phyloP scores from a whole-genome alignment of 1,140 invertebrate species.

The Drosophila bipectinata region DNA sequence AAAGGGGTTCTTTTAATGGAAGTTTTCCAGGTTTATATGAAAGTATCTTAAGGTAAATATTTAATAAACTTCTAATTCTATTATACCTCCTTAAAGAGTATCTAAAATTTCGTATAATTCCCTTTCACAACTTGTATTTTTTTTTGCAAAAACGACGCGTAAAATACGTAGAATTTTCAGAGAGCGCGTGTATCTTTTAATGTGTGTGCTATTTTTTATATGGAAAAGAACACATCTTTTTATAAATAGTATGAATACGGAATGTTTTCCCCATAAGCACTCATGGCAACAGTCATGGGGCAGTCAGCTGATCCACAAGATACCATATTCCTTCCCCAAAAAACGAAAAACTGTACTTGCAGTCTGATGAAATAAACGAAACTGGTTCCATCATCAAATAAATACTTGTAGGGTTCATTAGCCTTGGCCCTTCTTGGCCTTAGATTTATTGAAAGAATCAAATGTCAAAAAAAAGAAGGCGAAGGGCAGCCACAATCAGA shows the following conservation, averaged over 20 bases:
- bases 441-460: constrained; percentile 12
- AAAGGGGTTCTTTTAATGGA: too few species aligned
- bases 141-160: constrained; percentile 49
- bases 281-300: constrained; percentile 58
- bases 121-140: constrained; percentile 45
- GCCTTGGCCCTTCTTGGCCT: constrained; percentile 45
- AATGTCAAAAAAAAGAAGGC: constrained; percentile 11
- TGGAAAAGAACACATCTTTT: constrained; percentile 45
- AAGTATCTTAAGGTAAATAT: too few species aligned
- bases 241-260: constrained; percentile 29
- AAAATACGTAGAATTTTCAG: constrained; percentile 54
- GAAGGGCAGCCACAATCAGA: constrained; percentile 37
- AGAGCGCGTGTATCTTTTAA: constrained; percentile 57
- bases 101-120: neutral
- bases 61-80: too few species aligned
- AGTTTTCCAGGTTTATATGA: too few species aligned
- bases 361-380: constrained; percentile 29
- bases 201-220: constrained; percentile 29
- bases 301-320: constrained; percentile 44
- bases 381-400: constrained; percentile 29
- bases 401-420: constrained; percentile 50
- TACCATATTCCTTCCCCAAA: neutral
- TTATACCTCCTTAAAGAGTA: neutral
- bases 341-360: constrained; percentile 25
- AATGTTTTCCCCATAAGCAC: constrained; percentile 24